These are phyloP conservation scores for Zenarchopterus dispar DNA, from an alignment of 2,797 vertebrate species.

Conservation along the genomic window DNA sequence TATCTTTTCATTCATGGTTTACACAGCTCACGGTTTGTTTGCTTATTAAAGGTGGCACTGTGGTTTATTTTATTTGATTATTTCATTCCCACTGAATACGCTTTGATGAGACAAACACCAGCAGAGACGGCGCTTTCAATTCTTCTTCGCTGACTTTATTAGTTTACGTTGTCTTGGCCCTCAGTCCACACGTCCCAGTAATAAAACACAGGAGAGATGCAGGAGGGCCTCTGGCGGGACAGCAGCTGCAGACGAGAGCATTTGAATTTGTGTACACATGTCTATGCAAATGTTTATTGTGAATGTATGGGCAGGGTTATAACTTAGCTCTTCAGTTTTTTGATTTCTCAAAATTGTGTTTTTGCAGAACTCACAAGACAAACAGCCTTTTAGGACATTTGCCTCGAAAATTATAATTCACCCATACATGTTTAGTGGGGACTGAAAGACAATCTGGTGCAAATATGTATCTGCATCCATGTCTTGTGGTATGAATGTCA, in stretches of 20 bases:
- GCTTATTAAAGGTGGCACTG: slow-evolving; percentile 35
- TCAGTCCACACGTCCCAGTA: slow-evolving; percentile 32
- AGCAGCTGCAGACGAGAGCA: slow-evolving; percentile 20
- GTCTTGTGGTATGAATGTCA: slow-evolving; percentile 1
- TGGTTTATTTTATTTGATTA: slow-evolving; percentile 45
- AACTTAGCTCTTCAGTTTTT: slow-evolving; percentile 8
- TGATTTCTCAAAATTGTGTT: slow-evolving; percentile 32
- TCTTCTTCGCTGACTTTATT: slow-evolving; percentile 47
- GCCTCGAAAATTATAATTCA: not conserved
- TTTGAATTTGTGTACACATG: slow-evolving; percentile 10
- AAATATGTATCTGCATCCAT: not conserved
- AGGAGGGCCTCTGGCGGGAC: slow-evolving; percentile 5
- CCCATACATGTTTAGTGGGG: slow-evolving; percentile 11
- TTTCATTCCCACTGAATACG: slow-evolving; percentile 30
- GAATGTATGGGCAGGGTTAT: slow-evolving; percentile 15
- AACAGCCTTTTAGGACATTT: slow-evolving; percentile 2
- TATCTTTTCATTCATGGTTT: slow-evolving; percentile 16
- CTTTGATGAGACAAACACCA: slow-evolving; percentile 47
- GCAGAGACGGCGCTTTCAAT: slow-evolving; percentile 36
- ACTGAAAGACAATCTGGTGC: not conserved
- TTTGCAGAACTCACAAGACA: not conserved
- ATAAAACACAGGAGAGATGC: slow-evolving; percentile 37
- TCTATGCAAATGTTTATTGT: not conserved
- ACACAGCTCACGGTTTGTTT: not conserved
- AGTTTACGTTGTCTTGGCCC: slow-evolving; percentile 41